Conservation (phyloP, 2,113 vertebrate species). For the Cebus imitator region DNA sequence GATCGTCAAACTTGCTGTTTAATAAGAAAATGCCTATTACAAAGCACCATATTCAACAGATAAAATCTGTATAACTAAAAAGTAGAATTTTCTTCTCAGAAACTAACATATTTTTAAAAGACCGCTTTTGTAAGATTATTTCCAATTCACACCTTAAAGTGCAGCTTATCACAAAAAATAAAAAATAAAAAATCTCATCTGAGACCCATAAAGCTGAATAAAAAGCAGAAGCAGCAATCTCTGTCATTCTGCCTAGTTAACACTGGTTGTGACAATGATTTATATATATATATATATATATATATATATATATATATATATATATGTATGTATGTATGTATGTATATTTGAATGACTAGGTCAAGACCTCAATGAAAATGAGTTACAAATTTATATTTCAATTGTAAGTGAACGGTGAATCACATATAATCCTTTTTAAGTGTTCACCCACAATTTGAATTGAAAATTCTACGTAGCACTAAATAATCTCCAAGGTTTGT, state of each 20-base stretch:
- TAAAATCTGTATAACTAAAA: neutral
- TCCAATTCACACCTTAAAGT: constrained; percentile 12
- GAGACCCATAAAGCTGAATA: neutral
- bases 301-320: neutral
- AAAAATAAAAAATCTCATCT: neutral
- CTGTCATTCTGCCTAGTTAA: neutral
- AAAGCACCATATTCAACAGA: neutral
- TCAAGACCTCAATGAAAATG: neutral
- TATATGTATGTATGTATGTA: no score
- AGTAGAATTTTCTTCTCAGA: neutral
- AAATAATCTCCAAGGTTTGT: constrained; percentile 3
- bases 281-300: neutral
- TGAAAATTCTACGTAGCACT: constrained; percentile 21
- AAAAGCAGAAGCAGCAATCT: neutral
- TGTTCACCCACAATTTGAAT: neutral
- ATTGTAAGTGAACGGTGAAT: neutral
- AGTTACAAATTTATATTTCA: constrained; percentile 20
- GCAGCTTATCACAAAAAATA: neutral
- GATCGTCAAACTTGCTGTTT: neutral
- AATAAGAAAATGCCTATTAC: neutral
- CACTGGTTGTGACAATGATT: neutral
- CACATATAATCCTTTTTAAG: neutral
- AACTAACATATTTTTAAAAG: neutral
- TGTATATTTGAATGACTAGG: neutral
- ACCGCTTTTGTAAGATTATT: constrained; percentile 2